Base-by-base conservation (phyloP, 2,113 vertebrate genomes). In the Hystrix cristata region DNA sequence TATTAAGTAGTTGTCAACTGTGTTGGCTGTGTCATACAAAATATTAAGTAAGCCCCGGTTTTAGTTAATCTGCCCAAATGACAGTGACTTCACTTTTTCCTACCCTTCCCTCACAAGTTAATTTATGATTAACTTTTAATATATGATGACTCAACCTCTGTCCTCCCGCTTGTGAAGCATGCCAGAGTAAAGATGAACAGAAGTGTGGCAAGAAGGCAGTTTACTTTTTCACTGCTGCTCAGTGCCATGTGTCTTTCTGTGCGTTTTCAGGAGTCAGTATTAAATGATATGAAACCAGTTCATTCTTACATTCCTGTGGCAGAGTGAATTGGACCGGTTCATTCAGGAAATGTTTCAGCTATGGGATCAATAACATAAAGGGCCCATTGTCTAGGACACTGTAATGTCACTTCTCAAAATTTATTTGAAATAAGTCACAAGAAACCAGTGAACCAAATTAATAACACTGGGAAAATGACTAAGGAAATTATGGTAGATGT, bases 121-220 rank as follows among this genome's bases (percentile, higher is more conserved):
- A 59, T 79, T 83, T 27, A 79, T 85, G 83, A 92, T 85, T 82
- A 80, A 27, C 38, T 87, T 79, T 96, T 88, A 19, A 23, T 79
- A 43, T 76, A 7, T 78, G 53, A 78, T 92, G 25, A 91, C 21
- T 95, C 67, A 80, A 8, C 2, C 29, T 79, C 57, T 57, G 7
- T 76, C 19, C 11, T 31, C 27, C 69, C 90, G n/a, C 27, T 95
- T 94, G 90, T 94, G 55, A 94, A 90, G 43, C 43, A 71, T 19
- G 91, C 65, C 80, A 84, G 95, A 87, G 46, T 94, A 90, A 92
- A 93, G 74, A 55, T 93, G n/a, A 78, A 82, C 53, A 46, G 19
- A 64, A 90, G 5, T 59, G 0, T 53, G 16, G 48, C 16, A 7
- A 71, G 57, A 67, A 57, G 43, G 51, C 14, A 64, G 48, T 79